phyloP scores from a whole-genome alignment of 2,797 vertebrate species.

The Holocentrus rufus region DNA sequence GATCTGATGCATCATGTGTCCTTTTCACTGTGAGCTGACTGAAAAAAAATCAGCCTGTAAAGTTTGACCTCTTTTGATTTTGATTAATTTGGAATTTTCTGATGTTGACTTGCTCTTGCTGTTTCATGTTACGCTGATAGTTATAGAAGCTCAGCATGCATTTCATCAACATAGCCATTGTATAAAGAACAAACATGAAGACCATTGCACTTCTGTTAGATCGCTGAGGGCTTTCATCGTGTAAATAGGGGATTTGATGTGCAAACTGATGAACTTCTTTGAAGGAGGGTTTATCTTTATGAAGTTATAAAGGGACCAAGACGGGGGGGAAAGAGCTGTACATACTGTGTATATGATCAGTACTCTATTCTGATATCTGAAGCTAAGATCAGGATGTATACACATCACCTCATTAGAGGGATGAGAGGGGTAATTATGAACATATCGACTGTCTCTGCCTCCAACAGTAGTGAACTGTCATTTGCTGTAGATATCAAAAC shows the following conservation, averaged over 20 bases:
- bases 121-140: constrained; percentile 83
- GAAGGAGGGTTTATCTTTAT: constrained; percentile 61
- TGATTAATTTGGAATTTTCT: constrained; percentile 73
- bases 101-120: constrained; percentile 81
- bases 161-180: constrained; percentile 83
- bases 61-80: constrained; percentile 63
- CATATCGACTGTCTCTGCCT: constrained; percentile 82
- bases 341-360: constrained; percentile 86
- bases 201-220: constrained; percentile 84
- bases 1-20: constrained; percentile 86
- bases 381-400: constrained; percentile 80
- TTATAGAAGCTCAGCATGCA: constrained; percentile 88
- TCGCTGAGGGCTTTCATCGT: constrained; percentile 76
- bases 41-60: constrained; percentile 79
- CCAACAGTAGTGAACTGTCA: constrained; percentile 77
- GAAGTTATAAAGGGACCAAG: constrained; percentile 78
- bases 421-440: constrained; percentile 64
- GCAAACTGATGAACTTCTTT: constrained; percentile 63
- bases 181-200: constrained; percentile 65
- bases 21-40: constrained; percentile 88
- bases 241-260: constrained; percentile 75
- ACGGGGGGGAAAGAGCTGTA: constrained; percentile 79
- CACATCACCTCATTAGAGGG: constrained; percentile 78
- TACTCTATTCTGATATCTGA: constrained; percentile 76
- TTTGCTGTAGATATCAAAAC: constrained; percentile 83